phyloP scores from a whole-genome alignment of 2,113 vertebrate species.

The Rhea americana region DNA sequence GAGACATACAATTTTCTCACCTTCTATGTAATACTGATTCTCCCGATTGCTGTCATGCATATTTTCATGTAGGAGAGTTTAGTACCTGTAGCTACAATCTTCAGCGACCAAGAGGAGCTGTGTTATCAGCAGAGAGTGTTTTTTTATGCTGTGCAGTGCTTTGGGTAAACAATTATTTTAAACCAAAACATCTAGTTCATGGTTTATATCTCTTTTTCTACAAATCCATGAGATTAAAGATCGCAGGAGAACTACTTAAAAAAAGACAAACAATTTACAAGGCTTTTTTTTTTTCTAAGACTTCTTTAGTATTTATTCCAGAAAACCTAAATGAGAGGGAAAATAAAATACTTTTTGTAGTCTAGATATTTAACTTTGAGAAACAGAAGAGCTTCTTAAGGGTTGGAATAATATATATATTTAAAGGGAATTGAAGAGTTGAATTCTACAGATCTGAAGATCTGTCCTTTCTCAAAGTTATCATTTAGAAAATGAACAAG shows the following conservation, averaged over 20 bases:
- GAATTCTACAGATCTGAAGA: neutral
- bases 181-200: neutral
- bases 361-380: neutral
- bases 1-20: neutral
- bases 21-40: neutral
- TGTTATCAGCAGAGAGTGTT: neutral
- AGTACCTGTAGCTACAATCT: neutral
- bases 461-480: neutral
- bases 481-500: neutral
- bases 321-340: neutral
- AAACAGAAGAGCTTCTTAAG: neutral
- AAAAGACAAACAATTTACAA: neutral
- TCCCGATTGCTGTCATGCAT: neutral
- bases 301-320: neutral
- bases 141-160: neutral
- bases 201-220: neutral
- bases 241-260: neutral
- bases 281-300: neutral
- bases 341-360: neutral
- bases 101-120: neutral
- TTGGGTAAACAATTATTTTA: slow-evolving; percentile 2
- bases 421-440: neutral
- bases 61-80: neutral
- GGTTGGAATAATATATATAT: neutral
- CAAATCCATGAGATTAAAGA: neutral